Conservation (phyloP, 2,888 invertebrate genomes). For the Belgica antarctica region DNA sequence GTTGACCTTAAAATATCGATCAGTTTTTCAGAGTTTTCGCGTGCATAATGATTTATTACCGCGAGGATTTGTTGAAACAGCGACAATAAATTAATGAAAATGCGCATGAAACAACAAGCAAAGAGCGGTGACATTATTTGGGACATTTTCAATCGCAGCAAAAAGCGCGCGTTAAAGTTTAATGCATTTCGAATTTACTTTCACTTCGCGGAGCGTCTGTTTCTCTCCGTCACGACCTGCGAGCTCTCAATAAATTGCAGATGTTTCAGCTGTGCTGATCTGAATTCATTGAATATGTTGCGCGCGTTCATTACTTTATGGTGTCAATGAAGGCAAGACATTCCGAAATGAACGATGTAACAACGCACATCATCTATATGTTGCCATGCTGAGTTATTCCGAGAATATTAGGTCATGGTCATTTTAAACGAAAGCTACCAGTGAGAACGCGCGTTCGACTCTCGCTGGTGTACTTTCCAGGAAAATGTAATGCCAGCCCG, state of each 20-base stretch:
- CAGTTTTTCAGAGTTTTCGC: no score
- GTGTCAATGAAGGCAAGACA: not conserved
- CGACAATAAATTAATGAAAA: no score
- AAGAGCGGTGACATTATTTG: no score
- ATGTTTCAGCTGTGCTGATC: not conserved
- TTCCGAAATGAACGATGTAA: not conserved
- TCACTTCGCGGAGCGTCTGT: not conserved
- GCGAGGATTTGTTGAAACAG: no score
- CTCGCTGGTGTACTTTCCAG: not conserved
- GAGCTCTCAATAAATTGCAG: not conserved
- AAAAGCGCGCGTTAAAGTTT: not conserved
- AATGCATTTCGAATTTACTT: not conserved
- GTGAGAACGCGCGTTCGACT: not conserved
- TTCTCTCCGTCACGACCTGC: not conserved
- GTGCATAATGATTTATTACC: no score
- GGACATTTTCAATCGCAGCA: not conserved
- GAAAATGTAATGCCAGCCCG: not conserved
- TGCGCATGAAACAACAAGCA: no score
- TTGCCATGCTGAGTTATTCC: no score
- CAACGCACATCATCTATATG: no score
- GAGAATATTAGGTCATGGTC: conserved; percentile 24
- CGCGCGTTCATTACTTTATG: not conserved
- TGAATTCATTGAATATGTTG: not conserved
- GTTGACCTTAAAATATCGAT: no score
- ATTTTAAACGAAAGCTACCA: not conserved